Evolutionary conservation across 1,140 invertebrate species (phyloP).

Genomic region (Meloidogyne hapla): DNA sequence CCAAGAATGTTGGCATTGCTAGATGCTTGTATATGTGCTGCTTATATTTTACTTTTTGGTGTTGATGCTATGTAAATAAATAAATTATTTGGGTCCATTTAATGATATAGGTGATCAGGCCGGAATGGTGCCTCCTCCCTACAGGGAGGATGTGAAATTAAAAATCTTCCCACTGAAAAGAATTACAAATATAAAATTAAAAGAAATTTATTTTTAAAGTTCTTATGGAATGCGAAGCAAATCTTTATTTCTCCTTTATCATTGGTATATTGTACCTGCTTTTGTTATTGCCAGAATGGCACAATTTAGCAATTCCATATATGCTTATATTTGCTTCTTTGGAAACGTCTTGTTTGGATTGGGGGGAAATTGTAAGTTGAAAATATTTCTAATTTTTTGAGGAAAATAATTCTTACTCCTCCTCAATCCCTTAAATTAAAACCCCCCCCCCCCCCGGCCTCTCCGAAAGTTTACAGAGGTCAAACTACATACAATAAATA

Average conservation of each 20-base stretch:
- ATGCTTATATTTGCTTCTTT: constrained; percentile 62
- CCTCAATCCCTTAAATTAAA: no score
- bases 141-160: no score
- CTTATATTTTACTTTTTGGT: constrained; percentile 61
- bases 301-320: constrained; percentile 57
- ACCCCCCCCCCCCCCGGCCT: no score
- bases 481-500: constrained; percentile 14
- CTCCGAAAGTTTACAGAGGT: no score
- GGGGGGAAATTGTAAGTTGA: constrained; percentile 32
- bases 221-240: constrained; percentile 35
- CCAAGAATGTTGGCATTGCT: constrained; percentile 53
- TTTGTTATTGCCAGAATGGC: constrained; percentile 50
- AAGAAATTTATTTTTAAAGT: no score
- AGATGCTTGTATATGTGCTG: constrained; percentile 53
- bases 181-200: no score
- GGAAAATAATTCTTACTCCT: no score
- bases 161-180: no score
- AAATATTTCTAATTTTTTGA: neutral
- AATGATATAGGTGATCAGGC: no score
- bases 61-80: constrained; percentile 46
- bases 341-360: constrained; percentile 58
- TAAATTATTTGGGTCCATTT: no score
- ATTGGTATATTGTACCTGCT: constrained; percentile 57
- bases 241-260: constrained; percentile 53
- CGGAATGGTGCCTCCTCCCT: no score